A percentile compares a stretch with the other conserved stretches of the same genome.
Evolutionary conservation across 2,797 vertebrate species (phyloP).

Genomic region (Alosa sapidissima): DNA sequence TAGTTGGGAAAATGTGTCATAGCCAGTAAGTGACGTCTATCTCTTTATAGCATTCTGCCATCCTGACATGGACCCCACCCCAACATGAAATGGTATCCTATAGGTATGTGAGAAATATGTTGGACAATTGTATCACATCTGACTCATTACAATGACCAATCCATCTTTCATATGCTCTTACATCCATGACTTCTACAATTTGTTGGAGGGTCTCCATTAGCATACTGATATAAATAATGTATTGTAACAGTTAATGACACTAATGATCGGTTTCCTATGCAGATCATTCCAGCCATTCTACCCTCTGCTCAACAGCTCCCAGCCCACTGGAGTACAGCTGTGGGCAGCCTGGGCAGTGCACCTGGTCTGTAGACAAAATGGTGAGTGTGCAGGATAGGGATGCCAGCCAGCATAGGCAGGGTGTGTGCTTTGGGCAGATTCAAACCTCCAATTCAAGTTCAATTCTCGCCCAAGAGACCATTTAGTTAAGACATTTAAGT

Average conservation of each 20-base stretch:
- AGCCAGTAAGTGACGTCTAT: constrained; percentile 14
- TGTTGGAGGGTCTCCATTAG: too few species aligned
- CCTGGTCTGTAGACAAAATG: constrained; percentile 90
- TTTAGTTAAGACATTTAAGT: too few species aligned
- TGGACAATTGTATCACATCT: neutral
- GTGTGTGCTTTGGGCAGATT: too few species aligned
- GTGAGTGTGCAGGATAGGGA: constrained; percentile 67
- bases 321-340: constrained; percentile 89
- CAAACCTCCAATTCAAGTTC: too few species aligned
- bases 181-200: too few species aligned
- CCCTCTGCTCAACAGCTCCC: constrained; percentile 82
- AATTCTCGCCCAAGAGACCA: neutral
- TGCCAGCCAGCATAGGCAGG: neutral
- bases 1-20: neutral
- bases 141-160: neutral
- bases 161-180: neutral
- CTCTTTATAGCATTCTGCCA: constrained; percentile 80
- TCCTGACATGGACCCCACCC: constrained; percentile 88
- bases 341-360: constrained; percentile 97
- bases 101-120: constrained; percentile 74
- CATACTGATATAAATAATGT: neutral
- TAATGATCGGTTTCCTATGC: constrained; percentile 37
- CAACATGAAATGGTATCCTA: constrained; percentile 93
- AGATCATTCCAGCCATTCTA: constrained; percentile 92
- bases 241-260: neutral